phyloP scores from a whole-genome alignment of 2,888 invertebrate species.

The Callimorpha dominula region DNA sequence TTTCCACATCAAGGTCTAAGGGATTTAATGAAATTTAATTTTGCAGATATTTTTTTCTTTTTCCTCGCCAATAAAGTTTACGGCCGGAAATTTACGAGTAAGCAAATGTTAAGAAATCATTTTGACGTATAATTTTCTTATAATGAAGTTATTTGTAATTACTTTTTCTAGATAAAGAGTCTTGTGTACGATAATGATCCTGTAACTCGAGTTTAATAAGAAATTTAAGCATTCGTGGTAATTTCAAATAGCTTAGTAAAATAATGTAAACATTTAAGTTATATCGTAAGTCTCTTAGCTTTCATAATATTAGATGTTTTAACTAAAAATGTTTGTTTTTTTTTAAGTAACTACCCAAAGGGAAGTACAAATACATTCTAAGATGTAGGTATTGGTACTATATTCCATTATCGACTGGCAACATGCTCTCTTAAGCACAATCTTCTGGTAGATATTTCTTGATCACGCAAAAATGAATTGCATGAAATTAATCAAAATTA shows the following conservation, averaged over 20 bases:
- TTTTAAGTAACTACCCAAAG: too few species aligned
- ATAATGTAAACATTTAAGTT: neutral
- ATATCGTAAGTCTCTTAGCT: too few species aligned
- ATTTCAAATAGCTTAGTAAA: neutral
- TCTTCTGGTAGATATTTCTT: too few species aligned
- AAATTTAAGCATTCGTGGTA: conserved; percentile 13
- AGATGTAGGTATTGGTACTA: too few species aligned
- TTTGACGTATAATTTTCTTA: conserved; percentile 41
- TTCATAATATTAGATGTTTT: too few species aligned
- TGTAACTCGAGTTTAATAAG: conserved; percentile 11
- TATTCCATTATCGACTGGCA: too few species aligned
- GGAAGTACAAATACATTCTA: too few species aligned
- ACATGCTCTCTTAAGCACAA: too few species aligned
- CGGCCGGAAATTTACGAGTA: conserved; percentile 53
- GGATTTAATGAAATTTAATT: conserved; percentile 59
- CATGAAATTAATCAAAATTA: too few species aligned
- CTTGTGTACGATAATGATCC: conserved; percentile 22
- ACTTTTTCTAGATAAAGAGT: conserved; percentile 25
- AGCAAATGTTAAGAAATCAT: conserved; percentile 53
- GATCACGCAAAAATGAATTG: too few species aligned
- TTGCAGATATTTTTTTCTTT: conserved; percentile 52
- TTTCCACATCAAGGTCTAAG: conserved; percentile 42
- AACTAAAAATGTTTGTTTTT: too few species aligned
- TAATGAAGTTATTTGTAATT: conserved; percentile 51
- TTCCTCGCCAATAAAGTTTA: conserved; percentile 53